Evolutionary conservation across 2,113 vertebrate species (phyloP).

Genomic region (Orthochromis malagaraziensis): DNA sequence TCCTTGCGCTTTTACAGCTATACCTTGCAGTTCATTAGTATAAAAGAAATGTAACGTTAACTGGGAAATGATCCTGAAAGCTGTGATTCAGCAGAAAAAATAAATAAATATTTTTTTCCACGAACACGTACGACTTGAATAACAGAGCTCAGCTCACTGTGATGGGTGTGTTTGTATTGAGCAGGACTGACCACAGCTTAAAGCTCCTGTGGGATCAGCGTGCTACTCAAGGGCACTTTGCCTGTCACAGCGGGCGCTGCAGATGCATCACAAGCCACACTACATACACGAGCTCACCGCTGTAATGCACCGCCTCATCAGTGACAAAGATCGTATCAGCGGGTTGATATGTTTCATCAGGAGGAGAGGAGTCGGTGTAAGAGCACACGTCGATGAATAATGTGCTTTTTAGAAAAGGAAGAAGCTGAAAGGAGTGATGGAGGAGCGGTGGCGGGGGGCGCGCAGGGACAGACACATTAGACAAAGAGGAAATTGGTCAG

Average conservation of each 20-base stretch:
- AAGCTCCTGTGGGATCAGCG: not conserved
- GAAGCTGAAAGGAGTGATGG: not conserved
- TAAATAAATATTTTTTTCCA: not conserved
- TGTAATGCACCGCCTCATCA: not conserved
- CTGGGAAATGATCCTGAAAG: not conserved
- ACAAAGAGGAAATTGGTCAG: constrained; percentile 65
- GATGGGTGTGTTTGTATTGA: not conserved
- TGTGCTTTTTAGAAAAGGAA: not conserved
- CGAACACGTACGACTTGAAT: not conserved
- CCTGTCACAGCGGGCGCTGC: not conserved
- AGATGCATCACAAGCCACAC: not conserved
- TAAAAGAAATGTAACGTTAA: not conserved
- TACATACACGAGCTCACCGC: not conserved
- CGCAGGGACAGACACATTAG: constrained; percentile 20
- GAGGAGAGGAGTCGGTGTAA: not conserved
- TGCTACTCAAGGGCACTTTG: constrained; percentile 6
- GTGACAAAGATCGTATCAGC: not conserved
- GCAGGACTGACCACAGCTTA: not conserved
- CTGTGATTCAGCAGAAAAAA: not conserved
- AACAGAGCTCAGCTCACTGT: not conserved
- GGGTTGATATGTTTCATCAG: not conserved
- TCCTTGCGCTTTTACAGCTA: not conserved
- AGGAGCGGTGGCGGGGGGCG: not conserved
- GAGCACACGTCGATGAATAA: not conserved
- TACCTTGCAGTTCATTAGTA: not conserved